Base-by-base conservation (phyloP, 2,113 vertebrate genomes). In the Vulpes lagopus region DNA sequence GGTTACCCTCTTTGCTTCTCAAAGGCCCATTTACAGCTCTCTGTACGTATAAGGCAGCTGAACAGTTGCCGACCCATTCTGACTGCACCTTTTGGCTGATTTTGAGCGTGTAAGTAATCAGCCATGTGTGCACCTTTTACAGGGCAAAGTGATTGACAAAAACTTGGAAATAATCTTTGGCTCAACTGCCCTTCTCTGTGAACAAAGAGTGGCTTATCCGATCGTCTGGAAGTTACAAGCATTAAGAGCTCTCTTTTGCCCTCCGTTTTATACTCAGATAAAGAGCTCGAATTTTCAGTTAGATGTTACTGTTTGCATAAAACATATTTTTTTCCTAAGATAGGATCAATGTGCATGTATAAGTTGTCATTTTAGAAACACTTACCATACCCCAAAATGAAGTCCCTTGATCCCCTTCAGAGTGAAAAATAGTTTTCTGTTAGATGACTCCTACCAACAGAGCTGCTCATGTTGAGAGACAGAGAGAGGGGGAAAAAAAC, bases 401-500 rank as follows among this genome's bases (percentile, higher is more conserved):
- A 69, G 35, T 89, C 82, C 76, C 89, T 93, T 74, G 74, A 96
- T 95, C 92, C 78, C 78, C 51, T 94, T 96, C 88, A 92, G 59
- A 96, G 94, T 88, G 23, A 96, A 98, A 98, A 98, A 96, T 17
- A 30, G 16, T 95, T 98, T 98, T 92, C 89, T 32, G 1, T 86
- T 91, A 98, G 96, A 94, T 89, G 93, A 97, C 53, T 90, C 76
- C 60, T 94, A 97, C 84, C 71, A 94, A 96, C 91, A 97, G 96
- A 97, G 62, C 62, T 96, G 84, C 84, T 97, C 93, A 76, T 98
- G 89, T 96, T 97, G 98, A 98, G 35, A 96, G 84, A 94, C 64
- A 65, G 53, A 32, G 4, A 35, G 53, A 60, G 51, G 76, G 22
- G 25, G 2, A 22, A 38, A 69, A 17, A 74, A 59, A 96, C 94